Evolutionary conservation across 2,797 vertebrate species (phyloP).

Genomic region (Siniperca scherzeri): DNA sequence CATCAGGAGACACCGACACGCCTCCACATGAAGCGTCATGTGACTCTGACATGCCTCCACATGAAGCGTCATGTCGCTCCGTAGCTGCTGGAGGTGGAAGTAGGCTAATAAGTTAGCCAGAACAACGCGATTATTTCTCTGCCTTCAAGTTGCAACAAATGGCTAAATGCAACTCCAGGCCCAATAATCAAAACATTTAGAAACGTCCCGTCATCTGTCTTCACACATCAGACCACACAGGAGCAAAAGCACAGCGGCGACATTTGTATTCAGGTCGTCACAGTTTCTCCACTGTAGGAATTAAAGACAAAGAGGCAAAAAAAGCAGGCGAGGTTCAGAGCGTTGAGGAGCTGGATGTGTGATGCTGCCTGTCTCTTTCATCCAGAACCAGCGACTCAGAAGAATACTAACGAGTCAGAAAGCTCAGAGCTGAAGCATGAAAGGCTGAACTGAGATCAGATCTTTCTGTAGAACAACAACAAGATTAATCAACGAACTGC

Average conservation of each 20-base stretch:
- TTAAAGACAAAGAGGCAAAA: constrained; percentile 29
- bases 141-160: not conserved
- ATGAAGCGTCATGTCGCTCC: too few relatives aligned
- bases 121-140: not conserved
- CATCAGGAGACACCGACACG: too few relatives aligned
- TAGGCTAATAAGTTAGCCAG: too few relatives aligned
- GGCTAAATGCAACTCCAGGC: not conserved
- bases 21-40: too few relatives aligned
- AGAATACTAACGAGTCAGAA: constrained; percentile 49
- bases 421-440: not conserved
- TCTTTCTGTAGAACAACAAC: not conserved
- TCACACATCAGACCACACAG: not conserved
- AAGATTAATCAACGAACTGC: not conserved
- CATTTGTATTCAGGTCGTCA: constrained; percentile 23
- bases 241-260: not conserved
- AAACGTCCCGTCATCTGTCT: not conserved
- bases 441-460: constrained; percentile 25
- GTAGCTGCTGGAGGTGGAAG: too few relatives aligned
- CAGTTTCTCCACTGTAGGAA: constrained; percentile 25
- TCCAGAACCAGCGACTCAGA: constrained; percentile 42
- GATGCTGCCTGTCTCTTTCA: constrained; percentile 51
- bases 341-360: constrained; percentile 47
- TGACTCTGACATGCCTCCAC: too few relatives aligned
- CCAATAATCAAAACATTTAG: not conserved
- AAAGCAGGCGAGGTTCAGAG: constrained; percentile 21